Percentiles rank a stretch among this genome's conserved stretches.
These are phyloP conservation scores for Etia nguti DNA, from an alignment of 2,113 vertebrate genomes.

Conservation along the genomic window DNA sequence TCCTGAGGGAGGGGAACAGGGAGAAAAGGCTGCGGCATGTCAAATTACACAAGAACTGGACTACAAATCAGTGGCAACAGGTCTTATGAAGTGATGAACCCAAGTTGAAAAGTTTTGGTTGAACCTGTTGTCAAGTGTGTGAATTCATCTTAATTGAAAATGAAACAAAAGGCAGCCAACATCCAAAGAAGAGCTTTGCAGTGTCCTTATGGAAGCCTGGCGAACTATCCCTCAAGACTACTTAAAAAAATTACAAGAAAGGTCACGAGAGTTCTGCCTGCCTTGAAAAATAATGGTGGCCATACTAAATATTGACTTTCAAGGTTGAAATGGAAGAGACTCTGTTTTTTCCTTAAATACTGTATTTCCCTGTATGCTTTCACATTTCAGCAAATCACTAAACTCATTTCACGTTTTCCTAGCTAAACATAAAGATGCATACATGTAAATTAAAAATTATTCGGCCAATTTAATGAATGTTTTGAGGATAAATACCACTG, in stretches of 20 bases:
- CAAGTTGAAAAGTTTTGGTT: background rate
- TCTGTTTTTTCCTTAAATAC: background rate
- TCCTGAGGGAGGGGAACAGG: no score
- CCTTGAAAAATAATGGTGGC: background rate
- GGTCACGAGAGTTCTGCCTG: background rate
- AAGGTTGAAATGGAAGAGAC: background rate
- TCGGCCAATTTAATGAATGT: background rate
- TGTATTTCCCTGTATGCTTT: background rate
- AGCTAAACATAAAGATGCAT: background rate
- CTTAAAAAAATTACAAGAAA: background rate
- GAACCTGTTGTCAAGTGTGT: background rate
- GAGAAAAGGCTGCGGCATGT: no score
- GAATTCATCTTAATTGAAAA: rapidly evolving
- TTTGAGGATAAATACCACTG: background rate
- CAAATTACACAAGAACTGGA: no score
- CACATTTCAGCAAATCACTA: background rate
- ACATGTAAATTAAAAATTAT: background rate
- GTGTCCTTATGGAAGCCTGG: background rate
- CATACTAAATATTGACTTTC: background rate
- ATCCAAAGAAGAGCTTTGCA: background rate
- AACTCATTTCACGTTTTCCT: background rate
- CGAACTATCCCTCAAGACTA: background rate
- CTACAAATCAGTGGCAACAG: background rate
- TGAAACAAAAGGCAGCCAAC: background rate
- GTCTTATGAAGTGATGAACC: background rate